Evolutionary conservation across 2,113 vertebrate species (phyloP).

Genomic region (Vimba vimba): DNA sequence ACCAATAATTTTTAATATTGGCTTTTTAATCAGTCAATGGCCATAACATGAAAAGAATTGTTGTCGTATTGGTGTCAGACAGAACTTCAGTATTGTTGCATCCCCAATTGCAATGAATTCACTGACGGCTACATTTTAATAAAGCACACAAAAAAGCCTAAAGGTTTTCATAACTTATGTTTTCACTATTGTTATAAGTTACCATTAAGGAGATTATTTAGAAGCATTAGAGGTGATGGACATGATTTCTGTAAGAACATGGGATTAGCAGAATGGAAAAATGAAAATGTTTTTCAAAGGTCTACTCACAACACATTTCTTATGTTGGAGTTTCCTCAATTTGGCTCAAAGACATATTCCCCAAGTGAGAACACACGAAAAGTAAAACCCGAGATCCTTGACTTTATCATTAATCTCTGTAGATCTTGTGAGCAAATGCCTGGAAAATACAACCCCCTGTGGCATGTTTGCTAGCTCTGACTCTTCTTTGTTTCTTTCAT

Average conservation of each 20-base stretch:
- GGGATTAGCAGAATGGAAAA: constrained; percentile 22
- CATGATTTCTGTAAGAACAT: background rate
- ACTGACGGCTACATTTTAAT: background rate
- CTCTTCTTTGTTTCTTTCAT: background rate
- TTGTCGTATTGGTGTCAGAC: background rate
- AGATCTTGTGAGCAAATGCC: constrained; percentile 40
- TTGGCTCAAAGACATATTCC: constrained; percentile 31
- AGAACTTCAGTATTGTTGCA: background rate
- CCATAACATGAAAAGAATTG: background rate
- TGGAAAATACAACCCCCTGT: constrained; percentile 31
- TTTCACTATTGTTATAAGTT: background rate
- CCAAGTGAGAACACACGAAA: background rate
- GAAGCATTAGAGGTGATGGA: background rate
- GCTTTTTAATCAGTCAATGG: background rate
- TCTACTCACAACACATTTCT: constrained; percentile 10
- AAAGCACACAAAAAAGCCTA: background rate
- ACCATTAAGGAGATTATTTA: background rate
- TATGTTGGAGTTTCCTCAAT: background rate
- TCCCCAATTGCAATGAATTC: background rate
- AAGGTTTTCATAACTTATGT: background rate
- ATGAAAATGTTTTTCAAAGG: constrained; percentile 31
- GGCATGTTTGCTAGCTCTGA: constrained; percentile 8
- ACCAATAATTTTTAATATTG: background rate
- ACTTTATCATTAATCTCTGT: constrained; percentile 49
- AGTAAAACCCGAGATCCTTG: constrained; percentile 1